Evolutionary conservation across 2,888 invertebrate genomes (phyloP), one percentile per base, ranked within the genome.

Genomic region (Dynastes hyllus): DNA sequence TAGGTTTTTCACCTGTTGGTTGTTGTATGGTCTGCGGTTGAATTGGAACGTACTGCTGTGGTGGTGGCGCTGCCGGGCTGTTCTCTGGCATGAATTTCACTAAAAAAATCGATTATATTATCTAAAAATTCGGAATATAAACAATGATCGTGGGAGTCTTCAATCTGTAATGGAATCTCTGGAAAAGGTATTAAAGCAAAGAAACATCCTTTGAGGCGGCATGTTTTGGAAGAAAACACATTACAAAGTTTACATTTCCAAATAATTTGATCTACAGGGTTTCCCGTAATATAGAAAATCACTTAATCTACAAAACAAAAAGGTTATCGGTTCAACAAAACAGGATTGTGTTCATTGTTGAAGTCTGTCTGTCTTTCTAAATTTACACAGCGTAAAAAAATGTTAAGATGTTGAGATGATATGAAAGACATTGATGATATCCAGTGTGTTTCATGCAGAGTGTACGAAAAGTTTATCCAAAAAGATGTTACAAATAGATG

Each of bases 51-150:
- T 80, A 79, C 37, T 77, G 79, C 13, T 80, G 80, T 40, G 78
- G 80, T 11, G 81, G 80, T 69, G 83, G 81, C 22, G 82, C 80
- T 58, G 84, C 80, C 27, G 84, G 80, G 50, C 81, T 80, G 32
- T 81, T 83, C 8, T 85, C 85, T 76, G 86, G 86, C 86, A 86
- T 86, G 81, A 86, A 86, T 84, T 84, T 86, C 86, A 86, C 86
- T 86, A 82, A 32, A 81, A 83, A 78, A 80, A 75, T 51, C 40
- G 13, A 67, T 79, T 76, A 78, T 29, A 29, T 11, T 6, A 27
- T 9, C 2, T 16, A 11, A 8, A 27, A 27, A 61, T 29, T 37
- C 8, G 13, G 29, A 9, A 32, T 27, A 29, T 22, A n/a, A 22
- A 22, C 16, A 22, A 40, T 16, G n/a, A 16, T n/a, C 55, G 55